Evolutionary conservation across 2,797 vertebrate genomes (phyloP), one percentile per base, ranked within the genome.

Genomic region (Anguilla megastoma): DNA sequence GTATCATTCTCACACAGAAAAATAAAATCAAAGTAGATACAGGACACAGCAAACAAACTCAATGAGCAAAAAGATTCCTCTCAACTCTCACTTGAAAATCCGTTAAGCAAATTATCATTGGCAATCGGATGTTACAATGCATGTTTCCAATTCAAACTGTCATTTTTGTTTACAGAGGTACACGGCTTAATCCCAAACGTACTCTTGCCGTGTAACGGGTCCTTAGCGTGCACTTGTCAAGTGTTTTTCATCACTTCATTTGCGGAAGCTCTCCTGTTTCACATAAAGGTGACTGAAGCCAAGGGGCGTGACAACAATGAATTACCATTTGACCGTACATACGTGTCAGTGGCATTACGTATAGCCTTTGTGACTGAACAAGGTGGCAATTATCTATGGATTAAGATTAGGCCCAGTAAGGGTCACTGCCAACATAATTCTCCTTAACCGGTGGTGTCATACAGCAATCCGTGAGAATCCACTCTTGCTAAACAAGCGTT

Each of bases 341-440:
- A 89, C 92, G 93, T 94, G 94, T 93, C 93, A 94, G 88, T 82
- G 90, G 91, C 93, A 93, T 94, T 92, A 94, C 91, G 86, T 91
- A 90, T 85, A 85, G 90, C 90, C 94, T 91, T 89, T 88, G 89
- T 95, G 94, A 95, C 95, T 94, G 91, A 92, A 50, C 86, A 92
- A 95, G 94, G 94, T 95, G 94, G 95, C 96, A 96, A 96, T 97
- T 96, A 96, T 95, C 94, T 94, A 91, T 95, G 95, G 95, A 96
- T 96, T 96, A 96, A 63, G 92, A 91, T 94, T 93, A 95, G 93
- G 94, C 89, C 91, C 92, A 91, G 92, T 89, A 91, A 93, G 92
- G 95, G 94, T 96, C 95, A 95, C 88, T 48, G 94, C 92, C 92
- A 92, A 93, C 93, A 94, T 93, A 94, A 93, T 93, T 92, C 91